Base-by-base conservation (phyloP, 2,888 invertebrate species). In the Pharmacophagus antenor region DNA sequence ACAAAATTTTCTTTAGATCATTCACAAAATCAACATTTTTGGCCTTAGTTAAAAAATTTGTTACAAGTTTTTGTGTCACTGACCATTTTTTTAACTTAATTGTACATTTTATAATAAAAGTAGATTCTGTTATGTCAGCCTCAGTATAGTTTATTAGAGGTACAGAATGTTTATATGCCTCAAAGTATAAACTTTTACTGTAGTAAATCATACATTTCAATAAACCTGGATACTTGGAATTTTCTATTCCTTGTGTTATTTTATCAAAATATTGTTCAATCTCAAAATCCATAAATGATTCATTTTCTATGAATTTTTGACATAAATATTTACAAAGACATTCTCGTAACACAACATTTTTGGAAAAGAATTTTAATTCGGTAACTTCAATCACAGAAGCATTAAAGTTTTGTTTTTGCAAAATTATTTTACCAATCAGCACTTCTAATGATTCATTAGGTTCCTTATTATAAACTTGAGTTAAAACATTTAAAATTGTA, bases 181-280 rank as follows among this genome's bases (percentile, higher is more conserved):
- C 91, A 20, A 92, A 71, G 67, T 92, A 92, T 59, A 92, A 84
- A 21, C 91, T 81, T 50, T 88, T 82, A 18, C 91, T 80, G 76
- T 85, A 93, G 18, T 84, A 76, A 57, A 92, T 74, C 62, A 94
- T 92, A 37, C 93, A 93, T 80, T 92, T 92, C 2, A 95, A 91
- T 47, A 95, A 84, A 27, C 92, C 77, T 2, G 92, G 94, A 71
- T 93, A 89, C 68, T 92, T 91, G 0, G 94, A 94, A 63, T 92
- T 89, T 64, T 91, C 77, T 69, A 94, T 92, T 6, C 93, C 77
- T 54, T 86, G 75, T 55, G 92, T 79, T 4, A 95, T 83, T 62
- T 79, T 77, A 49, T 92, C 83, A 54, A 91, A 85, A 74, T 92
- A 91, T 44, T 79, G 70, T 58, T 91, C 85, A 65, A 94, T 88